A percentile compares a stretch with the other conserved stretches of the same genome.
Conservation (phyloP, 2,797 vertebrate genomes). For the Uromys caudimaculatus region DNA sequence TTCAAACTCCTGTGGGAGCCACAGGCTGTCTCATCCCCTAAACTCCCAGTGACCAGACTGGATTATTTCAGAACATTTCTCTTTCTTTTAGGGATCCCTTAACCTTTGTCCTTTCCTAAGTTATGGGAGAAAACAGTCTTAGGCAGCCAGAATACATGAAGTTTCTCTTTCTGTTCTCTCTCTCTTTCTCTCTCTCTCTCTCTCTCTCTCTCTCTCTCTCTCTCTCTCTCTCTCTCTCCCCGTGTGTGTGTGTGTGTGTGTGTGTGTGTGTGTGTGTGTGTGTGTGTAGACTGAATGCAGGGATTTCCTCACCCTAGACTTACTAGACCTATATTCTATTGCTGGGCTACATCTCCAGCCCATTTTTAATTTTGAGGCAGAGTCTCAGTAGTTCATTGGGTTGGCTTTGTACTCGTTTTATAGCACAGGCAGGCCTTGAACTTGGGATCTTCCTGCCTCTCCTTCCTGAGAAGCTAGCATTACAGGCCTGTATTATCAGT, state of each 20-base stretch:
- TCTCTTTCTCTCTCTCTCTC: too few species aligned
- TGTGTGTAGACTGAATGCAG: neutral
- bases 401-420: neutral
- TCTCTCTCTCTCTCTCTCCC: too few species aligned
- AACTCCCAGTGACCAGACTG: neutral
- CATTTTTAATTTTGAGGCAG: neutral
- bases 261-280: neutral
- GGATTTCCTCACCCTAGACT: neutral
- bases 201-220: too few species aligned
- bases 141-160: neutral
- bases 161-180: neutral
- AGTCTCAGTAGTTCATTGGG: neutral
- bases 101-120: neutral
- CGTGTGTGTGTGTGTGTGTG: neutral
- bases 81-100: neutral
- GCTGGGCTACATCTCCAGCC: neutral
- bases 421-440: neutral
- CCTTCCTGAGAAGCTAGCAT: neutral
- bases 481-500: neutral
- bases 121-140: neutral
- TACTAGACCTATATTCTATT: neutral
- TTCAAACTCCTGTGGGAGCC: neutral
- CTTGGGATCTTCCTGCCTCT: neutral
- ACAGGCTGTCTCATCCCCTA: neutral
- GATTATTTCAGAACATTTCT: conserved; percentile 24